Evolutionary conservation across 2,888 invertebrate species (phyloP).

Genomic region (Halictus ligatus): DNA sequence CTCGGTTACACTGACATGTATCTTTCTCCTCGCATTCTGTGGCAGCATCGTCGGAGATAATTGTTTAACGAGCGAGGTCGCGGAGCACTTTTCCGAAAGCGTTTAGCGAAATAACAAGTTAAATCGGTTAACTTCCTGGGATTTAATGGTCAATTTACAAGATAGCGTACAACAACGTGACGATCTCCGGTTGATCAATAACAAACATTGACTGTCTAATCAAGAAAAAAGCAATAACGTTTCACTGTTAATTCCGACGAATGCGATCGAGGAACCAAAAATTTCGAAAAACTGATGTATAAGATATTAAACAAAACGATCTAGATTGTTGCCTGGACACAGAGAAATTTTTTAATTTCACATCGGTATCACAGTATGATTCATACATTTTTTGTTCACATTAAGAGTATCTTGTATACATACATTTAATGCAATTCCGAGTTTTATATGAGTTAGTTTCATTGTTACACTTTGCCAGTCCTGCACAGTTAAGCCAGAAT

Average conservation of each 20-base stretch:
- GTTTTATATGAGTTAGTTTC: too few relatives aligned
- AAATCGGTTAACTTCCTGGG: background rate
- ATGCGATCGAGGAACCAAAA: too few relatives aligned
- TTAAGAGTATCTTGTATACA: too few relatives aligned
- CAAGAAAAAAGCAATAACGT: background rate
- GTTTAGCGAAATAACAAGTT: background rate
- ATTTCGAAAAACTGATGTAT: too few relatives aligned
- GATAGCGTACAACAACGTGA: background rate
- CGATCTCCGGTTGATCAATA: background rate
- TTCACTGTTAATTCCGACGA: background rate
- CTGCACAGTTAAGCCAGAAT: background rate
- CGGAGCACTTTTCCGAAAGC: background rate
- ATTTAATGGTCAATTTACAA: background rate
- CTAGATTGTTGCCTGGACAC: too few relatives aligned
- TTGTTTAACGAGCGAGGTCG: background rate
- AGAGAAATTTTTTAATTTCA: too few relatives aligned
- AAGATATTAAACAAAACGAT: too few relatives aligned
- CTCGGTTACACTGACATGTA: background rate
- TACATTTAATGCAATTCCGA: too few relatives aligned
- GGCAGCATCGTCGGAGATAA: background rate
- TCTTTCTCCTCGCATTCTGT: background rate
- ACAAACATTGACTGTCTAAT: background rate
- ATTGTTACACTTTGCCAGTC: too few relatives aligned
- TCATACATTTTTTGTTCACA: too few relatives aligned
- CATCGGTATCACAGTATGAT: too few relatives aligned